Percentiles rank a stretch among this genome's conserved stretches.
These are phyloP conservation scores for Drosophila mayaguana DNA, from an alignment of 2,888 invertebrate species.

Conservation along the genomic window DNA sequence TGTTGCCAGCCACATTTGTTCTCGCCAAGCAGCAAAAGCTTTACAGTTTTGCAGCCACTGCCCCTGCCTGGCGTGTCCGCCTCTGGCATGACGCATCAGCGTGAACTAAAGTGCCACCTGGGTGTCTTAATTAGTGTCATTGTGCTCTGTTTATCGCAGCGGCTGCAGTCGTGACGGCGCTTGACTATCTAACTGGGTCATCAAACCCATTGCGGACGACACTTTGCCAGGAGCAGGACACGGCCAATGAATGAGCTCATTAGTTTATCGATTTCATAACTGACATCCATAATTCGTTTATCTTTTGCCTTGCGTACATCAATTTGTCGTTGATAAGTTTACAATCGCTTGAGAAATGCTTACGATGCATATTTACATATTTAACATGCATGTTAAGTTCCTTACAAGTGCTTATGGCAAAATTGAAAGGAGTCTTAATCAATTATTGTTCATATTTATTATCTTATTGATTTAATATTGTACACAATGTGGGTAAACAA, in stretches of 20 bases:
- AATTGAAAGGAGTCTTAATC: neutral
- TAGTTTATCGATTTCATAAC: constrained; percentile 27
- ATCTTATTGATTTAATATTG: neutral
- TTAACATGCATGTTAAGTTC: constrained; percentile 7
- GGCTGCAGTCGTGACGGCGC: constrained; percentile 41
- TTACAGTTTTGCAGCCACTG: constrained; percentile 30
- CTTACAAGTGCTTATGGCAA: neutral
- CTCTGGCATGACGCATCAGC: constrained; percentile 43
- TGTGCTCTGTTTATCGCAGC: constrained; percentile 31
- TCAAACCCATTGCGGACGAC: constrained; percentile 20
- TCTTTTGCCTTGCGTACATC: neutral
- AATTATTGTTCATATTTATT: neutral
- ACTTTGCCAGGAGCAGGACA: neutral
- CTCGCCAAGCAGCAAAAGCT: constrained; percentile 37
- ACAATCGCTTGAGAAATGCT: too few species aligned
- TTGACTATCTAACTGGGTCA: constrained; percentile 60
- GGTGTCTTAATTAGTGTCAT: constrained; percentile 56
- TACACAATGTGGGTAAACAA: neutral
- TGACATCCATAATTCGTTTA: neutral
- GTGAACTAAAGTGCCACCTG: constrained; percentile 40
- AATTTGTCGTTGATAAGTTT: neutral
- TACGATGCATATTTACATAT: too few species aligned
- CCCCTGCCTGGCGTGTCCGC: neutral
- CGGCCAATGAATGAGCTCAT: constrained; percentile 30
- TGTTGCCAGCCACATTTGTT: constrained; percentile 48